phyloP scores from a whole-genome alignment of 1,140 invertebrate species.

The Hylaeus volcanicus region DNA sequence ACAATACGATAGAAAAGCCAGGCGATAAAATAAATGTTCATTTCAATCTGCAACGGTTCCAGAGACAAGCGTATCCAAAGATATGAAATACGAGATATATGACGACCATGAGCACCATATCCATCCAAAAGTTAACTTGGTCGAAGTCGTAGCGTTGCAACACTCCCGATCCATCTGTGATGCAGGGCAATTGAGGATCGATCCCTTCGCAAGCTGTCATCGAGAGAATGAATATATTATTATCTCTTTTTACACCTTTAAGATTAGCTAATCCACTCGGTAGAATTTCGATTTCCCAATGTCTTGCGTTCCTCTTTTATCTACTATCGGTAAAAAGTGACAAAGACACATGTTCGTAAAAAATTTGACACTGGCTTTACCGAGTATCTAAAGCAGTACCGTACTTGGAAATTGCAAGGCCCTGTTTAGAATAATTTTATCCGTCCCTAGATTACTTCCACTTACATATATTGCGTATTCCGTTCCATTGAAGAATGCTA shows the following conservation, averaged over 20 bases:
- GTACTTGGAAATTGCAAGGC: too few relatives aligned
- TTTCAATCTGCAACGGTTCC: conserved; percentile 84
- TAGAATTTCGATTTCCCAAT: too few relatives aligned
- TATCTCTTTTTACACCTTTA: too few relatives aligned
- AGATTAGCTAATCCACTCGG: too few relatives aligned
- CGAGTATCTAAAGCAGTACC: too few relatives aligned
- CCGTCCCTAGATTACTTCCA: conserved; percentile 43
- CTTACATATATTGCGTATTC: conserved; percentile 89
- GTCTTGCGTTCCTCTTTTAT: too few relatives aligned
- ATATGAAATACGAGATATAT: conserved; percentile 87
- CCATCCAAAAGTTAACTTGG: conserved; percentile 83
- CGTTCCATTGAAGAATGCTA: conserved; percentile 89
- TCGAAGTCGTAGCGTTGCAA: conserved; percentile 87
- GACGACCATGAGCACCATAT: conserved; percentile 84
- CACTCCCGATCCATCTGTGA: conserved; percentile 86
- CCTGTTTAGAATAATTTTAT: too few relatives aligned
- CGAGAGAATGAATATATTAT: too few relatives aligned
- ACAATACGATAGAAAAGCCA: background rate
- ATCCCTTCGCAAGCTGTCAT: conserved; percentile 84
- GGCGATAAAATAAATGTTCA: conserved; percentile 67
- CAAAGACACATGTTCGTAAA: too few relatives aligned
- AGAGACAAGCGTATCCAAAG: conserved; percentile 85
- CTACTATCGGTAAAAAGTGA: too few relatives aligned
- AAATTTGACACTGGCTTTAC: too few relatives aligned
- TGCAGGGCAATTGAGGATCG: conserved; percentile 84